These are phyloP conservation scores for Oedothorax gibbosus DNA, from an alignment of 1,140 invertebrate genomes.

Conservation along the genomic window DNA sequence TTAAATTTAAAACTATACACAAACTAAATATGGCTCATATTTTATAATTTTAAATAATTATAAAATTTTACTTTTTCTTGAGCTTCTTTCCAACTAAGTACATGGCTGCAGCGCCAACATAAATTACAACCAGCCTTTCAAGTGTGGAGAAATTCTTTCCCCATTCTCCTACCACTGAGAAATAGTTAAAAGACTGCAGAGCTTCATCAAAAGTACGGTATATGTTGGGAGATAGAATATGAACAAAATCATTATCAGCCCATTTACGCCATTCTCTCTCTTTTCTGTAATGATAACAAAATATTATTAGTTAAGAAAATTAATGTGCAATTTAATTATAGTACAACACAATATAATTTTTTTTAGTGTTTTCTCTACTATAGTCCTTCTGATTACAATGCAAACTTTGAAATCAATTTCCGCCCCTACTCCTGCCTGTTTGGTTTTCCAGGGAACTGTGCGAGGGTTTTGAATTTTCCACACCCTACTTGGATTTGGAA, in stretches of 20 bases:
- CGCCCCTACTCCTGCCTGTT: too few species aligned
- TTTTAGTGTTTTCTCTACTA: not conserved
- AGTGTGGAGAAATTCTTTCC: conserved; percentile 85
- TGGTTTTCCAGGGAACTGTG: too few species aligned
- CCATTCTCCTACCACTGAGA: conserved; percentile 92
- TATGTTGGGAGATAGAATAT: conserved; percentile 95
- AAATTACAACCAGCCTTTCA: conserved; percentile 90
- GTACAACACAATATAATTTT: not conserved
- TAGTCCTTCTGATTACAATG: too few species aligned
- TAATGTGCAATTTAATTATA: not conserved
- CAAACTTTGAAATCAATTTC: too few species aligned
- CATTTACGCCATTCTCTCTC: conserved; percentile 96
- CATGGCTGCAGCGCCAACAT: conserved; percentile 94
- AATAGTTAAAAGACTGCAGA: conserved; percentile 90
- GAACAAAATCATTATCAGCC: conserved; percentile 91
- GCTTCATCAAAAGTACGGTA: conserved; percentile 89
- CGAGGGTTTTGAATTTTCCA: too few species aligned
- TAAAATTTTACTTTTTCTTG: conserved; percentile 78
- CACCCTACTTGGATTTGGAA: too few species aligned
- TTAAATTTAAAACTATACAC: too few species aligned
- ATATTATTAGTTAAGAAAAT: not conserved
- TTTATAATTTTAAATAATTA: not conserved
- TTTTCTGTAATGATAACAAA: conserved; percentile 73
- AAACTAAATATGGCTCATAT: too few species aligned
- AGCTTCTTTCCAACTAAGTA: conserved; percentile 90